phyloP scores from a whole-genome alignment of 2,888 invertebrate species.

The Drosophila planitibia region DNA sequence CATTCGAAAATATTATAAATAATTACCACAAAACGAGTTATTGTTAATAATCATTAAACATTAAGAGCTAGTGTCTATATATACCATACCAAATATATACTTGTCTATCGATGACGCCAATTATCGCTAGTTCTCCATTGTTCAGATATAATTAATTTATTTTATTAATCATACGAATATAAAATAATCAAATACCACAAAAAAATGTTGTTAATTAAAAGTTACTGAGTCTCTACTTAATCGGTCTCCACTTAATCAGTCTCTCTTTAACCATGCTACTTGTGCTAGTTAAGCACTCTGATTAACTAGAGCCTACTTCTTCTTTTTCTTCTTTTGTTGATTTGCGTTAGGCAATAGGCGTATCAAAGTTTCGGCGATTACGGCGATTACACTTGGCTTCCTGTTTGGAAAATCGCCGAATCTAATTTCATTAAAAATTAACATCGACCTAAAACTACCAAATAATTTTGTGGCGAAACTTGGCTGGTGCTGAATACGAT shows the following conservation, averaged over 20 bases:
- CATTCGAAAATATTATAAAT: background rate
- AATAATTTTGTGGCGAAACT: constrained; percentile 29
- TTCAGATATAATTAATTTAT: background rate
- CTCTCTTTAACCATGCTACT: background rate
- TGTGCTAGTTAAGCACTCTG: background rate
- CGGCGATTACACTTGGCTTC: constrained; percentile 34
- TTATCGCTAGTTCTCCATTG: background rate
- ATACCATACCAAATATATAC: background rate
- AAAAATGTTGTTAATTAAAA: background rate
- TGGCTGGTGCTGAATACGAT: background rate
- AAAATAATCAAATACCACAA: background rate
- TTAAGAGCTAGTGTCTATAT: background rate
- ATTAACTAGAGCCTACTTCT: background rate
- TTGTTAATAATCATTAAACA: background rate
- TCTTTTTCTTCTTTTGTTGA: background rate
- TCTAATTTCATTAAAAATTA: constrained; percentile 48
- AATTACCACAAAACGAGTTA: background rate
- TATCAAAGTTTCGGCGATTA: constrained; percentile 23
- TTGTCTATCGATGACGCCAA: background rate
- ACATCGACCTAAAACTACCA: constrained; percentile 40
- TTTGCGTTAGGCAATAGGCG: background rate
- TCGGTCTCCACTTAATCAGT: background rate
- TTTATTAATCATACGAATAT: background rate
- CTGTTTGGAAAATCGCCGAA: constrained; percentile 43
- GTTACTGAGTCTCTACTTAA: background rate